A percentile compares a stretch with the other conserved stretches of the same genome.
These are phyloP conservation scores for Drosophila atripex DNA, from an alignment of 2,888 invertebrate species.

Conservation along the genomic window DNA sequence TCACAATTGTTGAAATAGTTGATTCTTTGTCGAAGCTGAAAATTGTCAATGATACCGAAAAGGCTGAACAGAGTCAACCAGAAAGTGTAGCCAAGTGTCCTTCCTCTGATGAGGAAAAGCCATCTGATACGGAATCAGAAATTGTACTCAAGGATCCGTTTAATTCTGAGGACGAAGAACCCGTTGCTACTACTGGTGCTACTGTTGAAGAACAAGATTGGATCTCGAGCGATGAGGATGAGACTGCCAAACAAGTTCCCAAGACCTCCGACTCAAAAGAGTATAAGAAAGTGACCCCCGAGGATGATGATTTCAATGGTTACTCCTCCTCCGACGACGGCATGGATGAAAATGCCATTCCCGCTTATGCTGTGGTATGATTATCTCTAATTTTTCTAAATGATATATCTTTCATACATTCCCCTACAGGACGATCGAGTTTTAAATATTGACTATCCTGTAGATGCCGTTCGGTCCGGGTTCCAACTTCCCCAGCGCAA, in stretches of 20 bases:
- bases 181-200: background rate
- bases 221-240: background rate
- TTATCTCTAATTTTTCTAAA: background rate
- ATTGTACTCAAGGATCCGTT: background rate
- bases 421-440: constrained; percentile 69
- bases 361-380: constrained; percentile 75
- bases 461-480: constrained; percentile 63
- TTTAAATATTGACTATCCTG: constrained; percentile 72
- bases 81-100: background rate
- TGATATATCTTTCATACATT: background rate
- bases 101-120: background rate
- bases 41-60: background rate
- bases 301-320: background rate
- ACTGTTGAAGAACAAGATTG: background rate
- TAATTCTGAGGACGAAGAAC: background rate
- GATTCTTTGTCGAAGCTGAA: background rate
- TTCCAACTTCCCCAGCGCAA: constrained; percentile 51
- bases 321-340: constrained; percentile 58
- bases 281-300: too few relatives aligned
- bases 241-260: background rate
- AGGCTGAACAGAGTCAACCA: background rate
- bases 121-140: background rate
- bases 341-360: constrained; percentile 66
- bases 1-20: background rate
- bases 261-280: background rate